phyloP scores from a whole-genome alignment of 2,888 invertebrate genomes.

The Troglohyphantes excavatus region DNA sequence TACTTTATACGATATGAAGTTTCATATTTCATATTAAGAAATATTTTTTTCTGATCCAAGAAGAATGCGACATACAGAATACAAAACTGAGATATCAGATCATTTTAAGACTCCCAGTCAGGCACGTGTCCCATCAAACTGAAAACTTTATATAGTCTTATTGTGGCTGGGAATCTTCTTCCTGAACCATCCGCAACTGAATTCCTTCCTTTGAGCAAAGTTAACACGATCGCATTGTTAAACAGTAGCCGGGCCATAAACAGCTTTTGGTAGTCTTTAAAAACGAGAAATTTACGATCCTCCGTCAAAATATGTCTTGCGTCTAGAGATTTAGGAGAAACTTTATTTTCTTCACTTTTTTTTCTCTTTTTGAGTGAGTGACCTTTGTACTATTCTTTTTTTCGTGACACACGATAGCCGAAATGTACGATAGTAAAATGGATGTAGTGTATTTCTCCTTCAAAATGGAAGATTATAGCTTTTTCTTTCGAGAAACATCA shows the following conservation, averaged over 20 bases:
- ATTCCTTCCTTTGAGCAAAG: not conserved
- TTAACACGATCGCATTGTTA: not conserved
- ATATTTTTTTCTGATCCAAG: no score
- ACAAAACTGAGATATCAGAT: not conserved
- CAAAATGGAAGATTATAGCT: not conserved
- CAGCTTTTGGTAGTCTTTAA: not conserved
- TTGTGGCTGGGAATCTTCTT: not conserved
- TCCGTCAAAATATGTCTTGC: not conserved
- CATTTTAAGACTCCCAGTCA: not conserved
- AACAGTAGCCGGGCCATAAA: conserved; percentile 26
- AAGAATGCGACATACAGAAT: not conserved
- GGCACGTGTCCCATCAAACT: not conserved
- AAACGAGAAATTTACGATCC: conserved; percentile 13
- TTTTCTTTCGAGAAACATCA: no score
- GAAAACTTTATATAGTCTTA: not conserved
- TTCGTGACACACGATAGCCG: not conserved
- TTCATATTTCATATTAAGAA: no score
- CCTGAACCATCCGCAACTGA: not conserved
- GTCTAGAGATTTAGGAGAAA: not conserved
- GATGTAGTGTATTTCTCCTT: not conserved
- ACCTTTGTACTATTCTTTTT: not conserved
- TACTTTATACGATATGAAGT: no score
- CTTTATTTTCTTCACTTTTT: not conserved
- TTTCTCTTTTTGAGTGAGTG: not conserved
- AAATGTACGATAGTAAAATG: not conserved